Evolutionary conservation across 2,797 vertebrate genomes (phyloP), one percentile per base, ranked within the genome.

Genomic region (Sebastiscus tertius): DNA sequence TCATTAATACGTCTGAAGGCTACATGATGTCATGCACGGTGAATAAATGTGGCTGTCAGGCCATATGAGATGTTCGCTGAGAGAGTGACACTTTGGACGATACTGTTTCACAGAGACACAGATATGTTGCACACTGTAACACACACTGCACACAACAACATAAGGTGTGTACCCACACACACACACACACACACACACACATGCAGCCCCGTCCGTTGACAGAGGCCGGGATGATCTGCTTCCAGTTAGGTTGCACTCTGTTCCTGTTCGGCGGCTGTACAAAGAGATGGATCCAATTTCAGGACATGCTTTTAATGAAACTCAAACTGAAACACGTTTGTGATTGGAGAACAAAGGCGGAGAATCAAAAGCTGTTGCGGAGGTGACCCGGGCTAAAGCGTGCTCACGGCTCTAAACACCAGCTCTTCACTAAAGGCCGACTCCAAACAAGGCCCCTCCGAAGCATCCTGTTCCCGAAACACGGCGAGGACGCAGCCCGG

Each of bases 301-400:
- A 91, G 86, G 93, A 95, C 91, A 88, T 94, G 95, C 94, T 95
- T 95, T 93, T 94, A 93, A 95, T 95, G 94, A 93, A 95, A 94
- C 90, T 93, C 93, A 92, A 95, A 95, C 91, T 89, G 91, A 93
- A 95, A 93, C 92, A 89, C 88, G 82, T 93, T 93, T 92, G 82
- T 88, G 88, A 94, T 90, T 89, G 91, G 88, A 94, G 92, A 96
- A 94, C 94, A 95, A 95, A 95, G 94, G 52, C 27, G 1, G 29
- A 39, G 80, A 91, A 89, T 90, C 85, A 60, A 92, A 92, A 84
- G 89, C 84, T 65, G 88, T 83, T 88, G 81, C 81, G 74, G 89
- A 86, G 87, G 89, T 92, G 90, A 94, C 89, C 90, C 12, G 74
- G 77, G 81, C 86, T n/a, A 49, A 73, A 82, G 63, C 78, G 69